Evolutionary conservation across 1,140 invertebrate species (phyloP), one percentile per base, ranked within the genome.

Genomic region (Ladona fulva): DNA sequence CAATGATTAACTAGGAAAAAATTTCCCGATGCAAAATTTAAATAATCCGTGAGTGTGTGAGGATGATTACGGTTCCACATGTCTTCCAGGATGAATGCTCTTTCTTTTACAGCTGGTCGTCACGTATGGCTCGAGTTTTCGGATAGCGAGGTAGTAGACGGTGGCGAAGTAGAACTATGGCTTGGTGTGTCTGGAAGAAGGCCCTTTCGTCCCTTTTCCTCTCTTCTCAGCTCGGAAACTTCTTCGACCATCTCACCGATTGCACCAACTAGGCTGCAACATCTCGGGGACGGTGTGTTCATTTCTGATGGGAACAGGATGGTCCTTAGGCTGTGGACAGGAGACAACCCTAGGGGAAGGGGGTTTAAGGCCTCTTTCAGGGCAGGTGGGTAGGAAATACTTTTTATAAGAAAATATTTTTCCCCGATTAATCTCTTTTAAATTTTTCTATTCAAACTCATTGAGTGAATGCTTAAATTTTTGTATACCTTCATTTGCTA

Each of bases 91-190:
- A n/a, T n/a, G 24, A 73, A 74, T 24, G 22, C 42, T 77, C n/a
- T 76, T 76, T 76, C 22, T 80, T 78, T 80, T 81, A 11, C 79
- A 85, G 83, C 84, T 82, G 89, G 89, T 19, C 88, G 88, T 82
- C 84, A 89, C 74, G 87, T 93, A 0, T 91, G 90, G 87, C 82
- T 93, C 1, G 90, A 91, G 82, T 89, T 93, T 76, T 85, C 84
- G 77, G 85, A 87, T 80, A 82, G 0, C 82, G 83, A 0, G 82
- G 42, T 76, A 5, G 82, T 44, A 14, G 80, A 82, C 37, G 88
- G 88, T n/a, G 86, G 85, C 1, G 83, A 84, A 25, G 82, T 91
- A 1, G 87, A 90, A 77, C 82, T 91, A 0, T 86, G 87, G 79
- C 83, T 90, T 1, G 89, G 89, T 12, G 83, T 84, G 1, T 84